Evolutionary conservation across 1,140 invertebrate genomes (phyloP), one percentile per base, ranked within the genome.

Genomic region (Leptonema lineaticorne): DNA sequence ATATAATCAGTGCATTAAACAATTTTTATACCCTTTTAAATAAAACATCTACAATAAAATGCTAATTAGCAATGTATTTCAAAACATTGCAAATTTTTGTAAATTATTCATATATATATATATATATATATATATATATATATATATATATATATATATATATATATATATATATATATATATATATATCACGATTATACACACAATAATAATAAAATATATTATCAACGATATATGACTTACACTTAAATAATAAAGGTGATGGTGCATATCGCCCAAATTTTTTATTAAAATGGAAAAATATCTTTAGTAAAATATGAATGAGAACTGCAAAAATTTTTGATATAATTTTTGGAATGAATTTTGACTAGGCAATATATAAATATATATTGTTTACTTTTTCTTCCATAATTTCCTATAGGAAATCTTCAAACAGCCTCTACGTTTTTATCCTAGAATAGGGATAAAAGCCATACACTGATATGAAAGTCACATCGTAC

Each of bases 351-450:
- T 63, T 63, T 68, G 67, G 67, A 68, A 68, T 68, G 67, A 62
- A 68, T 68, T 68, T 68, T 68, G 67, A 68, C 67, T 68, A 68
- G 67, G n/a, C 24, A 14, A 28, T 41, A 26, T 22, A 7, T n/a
- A n/a, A n/a, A n/a, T 59, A 6, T 59, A 6, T 29, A 4, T 41
- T 33, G 5, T 33, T 33, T 33, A 33, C 5, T 33, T 33, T 6
- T 33, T 33, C 5, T 33, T 33, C 11, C 30, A n/a, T n/a, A n/a
- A n/a, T n/a, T n/a, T n/a, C n/a, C n/a, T n/a, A n/a, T n/a, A n/a
- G n/a, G n/a, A n/a, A n/a, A n/a, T n/a, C n/a, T n/a, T n/a, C n/a
- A n/a, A n/a, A n/a, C n/a, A n/a, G n/a, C n/a, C n/a, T n/a, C n/a
- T n/a, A n/a, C n/a, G n/a, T n/a, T n/a, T n/a, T n/a, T n/a, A n/a